Evolutionary conservation across 2,113 vertebrate species (phyloP), one percentile per base, ranked within the genome.

Genomic region (Hemichromis elongatus): DNA sequence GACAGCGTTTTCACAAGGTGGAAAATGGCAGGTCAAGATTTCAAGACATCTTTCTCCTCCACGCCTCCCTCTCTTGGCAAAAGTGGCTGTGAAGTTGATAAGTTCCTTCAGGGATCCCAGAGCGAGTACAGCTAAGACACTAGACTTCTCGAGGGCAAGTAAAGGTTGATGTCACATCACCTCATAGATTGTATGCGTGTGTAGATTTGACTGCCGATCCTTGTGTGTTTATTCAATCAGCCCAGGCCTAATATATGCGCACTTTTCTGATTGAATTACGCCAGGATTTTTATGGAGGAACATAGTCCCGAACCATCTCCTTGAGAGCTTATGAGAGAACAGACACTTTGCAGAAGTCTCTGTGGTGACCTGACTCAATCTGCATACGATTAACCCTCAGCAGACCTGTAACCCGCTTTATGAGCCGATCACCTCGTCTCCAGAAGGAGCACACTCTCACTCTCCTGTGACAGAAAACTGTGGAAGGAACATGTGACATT

Each of bases 1-100:
- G 53, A 83, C 92, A 92, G 92, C 91, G 7, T 91, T 94, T 92
- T 89, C 88, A 79, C 84, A 89, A 81, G 91, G 85, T 83, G 87
- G 86, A 86, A 94, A 94, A 92, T 92, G 88, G 89, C 89, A 88
- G 91, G 93, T 94, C 85, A 94, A 90, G 89, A 90, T 91, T 92
- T 90, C 70, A 16, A 86, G 89, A 88, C 88, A 83, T 89, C 84
- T 54, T 5, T 78, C 30, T 19, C n/a, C 50, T 55, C 21, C 21
- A 30, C 30, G 19, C 63, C 45, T 82, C 26, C 28, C 21, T 82
- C 82, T 79, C 50, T 12, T 47, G 68, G 83, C 63, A 87, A 82
- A 92, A 91, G 86, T 83, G 82, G 47, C 90, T 92, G 92, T 90
- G 90, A 92, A 91, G 92, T 87, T 89, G 85, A 92, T 90, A 90